These are phyloP conservation scores for Galago senegalensis DNA, from an alignment of 2,797 vertebrate genomes.

Conservation along the genomic window DNA sequence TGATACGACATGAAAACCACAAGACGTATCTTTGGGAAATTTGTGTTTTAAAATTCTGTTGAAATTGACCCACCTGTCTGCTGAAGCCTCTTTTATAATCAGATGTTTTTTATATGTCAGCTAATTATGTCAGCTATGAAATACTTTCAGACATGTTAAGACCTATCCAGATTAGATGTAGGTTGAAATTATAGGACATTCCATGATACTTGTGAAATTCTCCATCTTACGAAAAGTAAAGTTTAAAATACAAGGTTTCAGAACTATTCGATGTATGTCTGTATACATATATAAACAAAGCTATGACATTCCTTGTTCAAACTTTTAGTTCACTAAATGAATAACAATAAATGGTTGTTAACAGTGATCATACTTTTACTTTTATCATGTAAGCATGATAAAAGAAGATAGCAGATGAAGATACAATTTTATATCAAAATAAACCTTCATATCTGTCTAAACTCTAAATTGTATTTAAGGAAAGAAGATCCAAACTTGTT, in stretches of 20 bases:
- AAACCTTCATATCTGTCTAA: neutral
- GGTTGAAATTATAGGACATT: neutral
- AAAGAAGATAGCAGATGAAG: neutral
- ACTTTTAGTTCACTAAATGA: neutral
- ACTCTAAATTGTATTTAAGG: neutral
- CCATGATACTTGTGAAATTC: neutral
- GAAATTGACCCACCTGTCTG: slow-evolving; percentile 38
- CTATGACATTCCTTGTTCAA: neutral
- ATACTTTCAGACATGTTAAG: neutral
- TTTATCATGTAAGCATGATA: neutral
- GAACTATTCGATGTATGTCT: neutral
- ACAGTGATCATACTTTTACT: neutral
- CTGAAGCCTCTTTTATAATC: slow-evolving; percentile 12
- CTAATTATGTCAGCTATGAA: neutral
- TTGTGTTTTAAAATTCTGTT: slow-evolving; percentile 59
- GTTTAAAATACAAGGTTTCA: neutral
- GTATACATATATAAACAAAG: neutral
- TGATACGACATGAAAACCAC: slow-evolving; percentile 64
- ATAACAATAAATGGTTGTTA: slow-evolving; percentile 31
- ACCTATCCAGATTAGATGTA: neutral
- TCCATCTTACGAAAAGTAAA: neutral
- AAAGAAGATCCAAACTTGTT: neutral
- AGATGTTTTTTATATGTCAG: neutral
- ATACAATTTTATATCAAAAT: neutral
- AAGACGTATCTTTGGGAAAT: slow-evolving; percentile 52